These are phyloP conservation scores for Alsophila aescularia DNA, from an alignment of 2,888 invertebrate genomes.

Conservation along the genomic window DNA sequence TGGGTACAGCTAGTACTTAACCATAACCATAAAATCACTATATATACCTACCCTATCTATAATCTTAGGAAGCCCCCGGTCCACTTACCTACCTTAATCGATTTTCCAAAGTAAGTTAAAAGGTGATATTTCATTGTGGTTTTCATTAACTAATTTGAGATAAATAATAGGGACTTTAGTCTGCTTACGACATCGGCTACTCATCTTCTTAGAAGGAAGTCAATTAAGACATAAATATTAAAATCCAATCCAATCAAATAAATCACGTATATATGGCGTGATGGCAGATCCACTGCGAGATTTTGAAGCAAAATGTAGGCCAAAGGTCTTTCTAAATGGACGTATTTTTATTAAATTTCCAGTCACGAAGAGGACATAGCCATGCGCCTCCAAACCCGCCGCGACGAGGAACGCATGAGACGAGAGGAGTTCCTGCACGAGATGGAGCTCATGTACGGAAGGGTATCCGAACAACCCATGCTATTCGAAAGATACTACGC, in stretches of 20 bases:
- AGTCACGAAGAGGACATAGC: slow-evolving; percentile 88
- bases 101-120: not conserved
- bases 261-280: no score
- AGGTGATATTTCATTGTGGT: not conserved
- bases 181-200: not conserved
- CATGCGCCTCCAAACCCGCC: slow-evolving; percentile 86
- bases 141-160: not conserved
- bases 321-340: not conserved
- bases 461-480: slow-evolving; percentile 88
- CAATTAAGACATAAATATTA: no score
- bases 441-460: slow-evolving; percentile 89
- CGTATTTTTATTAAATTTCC: slow-evolving; percentile 7
- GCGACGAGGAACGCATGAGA: slow-evolving; percentile 87
- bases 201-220: no score
- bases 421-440: slow-evolving; percentile 87
- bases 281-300: no score
- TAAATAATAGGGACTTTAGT: not conserved
- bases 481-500: slow-evolving; percentile 89
- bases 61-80: not conserved
- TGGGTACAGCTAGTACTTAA: no score
- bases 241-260: no score
- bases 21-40: no score
- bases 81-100: slow-evolving; percentile 1
- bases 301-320: no score
- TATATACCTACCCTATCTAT: no score